Conservation (phyloP, 2,113 vertebrate genomes). For the Phoenicopterus ruber region DNA sequence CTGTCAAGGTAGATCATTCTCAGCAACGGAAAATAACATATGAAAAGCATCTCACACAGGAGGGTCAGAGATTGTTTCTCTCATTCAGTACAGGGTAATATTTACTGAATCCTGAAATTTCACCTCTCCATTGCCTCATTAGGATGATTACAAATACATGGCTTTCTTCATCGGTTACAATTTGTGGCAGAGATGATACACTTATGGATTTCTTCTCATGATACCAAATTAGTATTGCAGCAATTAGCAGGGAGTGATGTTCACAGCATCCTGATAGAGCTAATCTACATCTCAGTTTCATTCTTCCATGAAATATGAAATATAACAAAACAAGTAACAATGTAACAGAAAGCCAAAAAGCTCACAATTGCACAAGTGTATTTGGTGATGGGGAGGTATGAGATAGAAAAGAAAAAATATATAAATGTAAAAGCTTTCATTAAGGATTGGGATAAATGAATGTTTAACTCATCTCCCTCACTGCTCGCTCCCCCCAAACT, state of each 20-base stretch:
- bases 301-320: not conserved
- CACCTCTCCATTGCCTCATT: not conserved
- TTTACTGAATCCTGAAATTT: not conserved
- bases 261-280: not conserved
- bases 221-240: not conserved
- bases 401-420: not conserved
- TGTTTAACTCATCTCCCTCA: not conserved
- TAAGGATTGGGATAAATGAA: not conserved
- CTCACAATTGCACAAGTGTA: not conserved
- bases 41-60: not conserved
- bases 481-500: not conserved
- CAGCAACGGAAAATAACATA: not conserved
- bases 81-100: not conserved
- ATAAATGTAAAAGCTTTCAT: not conserved
- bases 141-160: not conserved
- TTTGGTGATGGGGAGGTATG: not conserved
- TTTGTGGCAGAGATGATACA: not conserved
- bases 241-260: not conserved
- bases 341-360: not conserved
- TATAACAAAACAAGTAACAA: not conserved
- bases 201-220: not conserved
- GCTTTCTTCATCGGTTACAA: not conserved
- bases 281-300: constrained; percentile 1
- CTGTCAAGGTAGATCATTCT: not conserved
- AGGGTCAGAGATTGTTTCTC: not conserved